These are phyloP conservation scores for Propsilocerus akamusi DNA, from an alignment of 1,140 invertebrate species.

Conservation along the genomic window DNA sequence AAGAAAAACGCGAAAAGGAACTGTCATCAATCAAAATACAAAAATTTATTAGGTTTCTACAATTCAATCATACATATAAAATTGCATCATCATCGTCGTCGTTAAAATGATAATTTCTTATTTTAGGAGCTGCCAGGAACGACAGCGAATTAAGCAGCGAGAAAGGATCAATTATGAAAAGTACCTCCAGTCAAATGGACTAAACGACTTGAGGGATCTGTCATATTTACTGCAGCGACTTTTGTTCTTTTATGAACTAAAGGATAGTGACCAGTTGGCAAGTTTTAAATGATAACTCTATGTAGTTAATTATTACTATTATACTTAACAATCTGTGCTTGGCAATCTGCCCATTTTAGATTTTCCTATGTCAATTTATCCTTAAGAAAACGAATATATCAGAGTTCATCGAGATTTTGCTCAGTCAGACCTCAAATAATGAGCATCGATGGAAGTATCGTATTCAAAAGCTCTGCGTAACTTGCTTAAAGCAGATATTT, in stretches of 20 bases:
- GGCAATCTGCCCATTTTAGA: too few relatives aligned
- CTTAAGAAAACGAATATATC: conserved; percentile 13
- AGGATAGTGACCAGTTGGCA: conserved; percentile 55
- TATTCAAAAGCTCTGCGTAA: conserved; percentile 15
- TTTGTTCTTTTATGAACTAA: conserved; percentile 54
- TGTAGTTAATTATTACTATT: too few relatives aligned
- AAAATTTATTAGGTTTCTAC: conserved; percentile 15
- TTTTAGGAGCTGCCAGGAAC: conserved; percentile 51
- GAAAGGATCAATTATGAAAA: conserved; percentile 51
- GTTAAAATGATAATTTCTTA: conserved; percentile 23
- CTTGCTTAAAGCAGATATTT: conserved; percentile 16
- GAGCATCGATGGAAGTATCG: conserved; percentile 17
- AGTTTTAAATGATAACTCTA: conserved; percentile 11
- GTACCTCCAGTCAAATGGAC: conserved; percentile 25
- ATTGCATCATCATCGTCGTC: not conserved
- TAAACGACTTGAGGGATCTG: conserved; percentile 30
- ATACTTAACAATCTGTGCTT: conserved; percentile 6
- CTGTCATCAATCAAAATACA: conserved; percentile 51
- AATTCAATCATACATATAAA: too few relatives aligned
- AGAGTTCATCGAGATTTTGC: conserved; percentile 16
- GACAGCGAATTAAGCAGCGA: conserved; percentile 41
- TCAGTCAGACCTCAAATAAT: conserved; percentile 1
- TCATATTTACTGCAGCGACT: conserved; percentile 36
- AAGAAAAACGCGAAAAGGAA: conserved; percentile 53
- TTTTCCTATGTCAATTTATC: conserved; percentile 19